Evolutionary conservation across 2,888 invertebrate genomes (phyloP), one percentile per base, ranked within the genome.

Genomic region (Chrysomela aeneicollis): DNA sequence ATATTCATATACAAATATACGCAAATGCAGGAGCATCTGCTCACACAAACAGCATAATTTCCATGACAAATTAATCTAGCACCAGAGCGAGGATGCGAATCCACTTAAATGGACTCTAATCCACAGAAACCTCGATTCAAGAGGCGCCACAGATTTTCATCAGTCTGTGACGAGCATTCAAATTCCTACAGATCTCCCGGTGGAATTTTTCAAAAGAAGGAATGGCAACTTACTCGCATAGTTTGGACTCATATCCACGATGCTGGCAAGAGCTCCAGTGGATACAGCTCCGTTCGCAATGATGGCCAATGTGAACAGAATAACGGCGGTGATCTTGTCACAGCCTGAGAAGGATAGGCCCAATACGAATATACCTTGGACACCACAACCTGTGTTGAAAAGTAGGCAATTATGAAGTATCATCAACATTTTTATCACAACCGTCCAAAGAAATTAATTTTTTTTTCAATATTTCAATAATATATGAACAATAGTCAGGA

Each of bases 171-270:
- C n/a, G n/a, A n/a, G n/a, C n/a, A n/a, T n/a, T n/a, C n/a, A n/a
- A n/a, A n/a, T n/a, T n/a, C n/a, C n/a, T n/a, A n/a, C n/a, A n/a
- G n/a, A n/a, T n/a, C n/a, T n/a, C n/a, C n/a, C n/a, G n/a, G n/a
- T n/a, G n/a, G n/a, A n/a, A n/a, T n/a, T n/a, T n/a, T n/a, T n/a
- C n/a, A n/a, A n/a, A n/a, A n/a, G n/a, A n/a, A n/a, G n/a, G n/a
- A n/a, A n/a, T n/a, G n/a, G n/a, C n/a, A 6, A 72, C 81, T 79
- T 76, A 84, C 86, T 85, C 9, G 86, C 86, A 72, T 85, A 86
- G 78, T 89, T 89, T 0, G 89, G 89, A 62, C 90, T 87, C 53
- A 91, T 84, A 72, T 91, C 91, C 8, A 91, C 89, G 62, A 89
- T 85, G 59, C 86, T 87, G 2, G 90, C 87, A 32, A 90, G 80